phyloP scores from a whole-genome alignment of 2,888 invertebrate species.

The Autographa gamma region DNA sequence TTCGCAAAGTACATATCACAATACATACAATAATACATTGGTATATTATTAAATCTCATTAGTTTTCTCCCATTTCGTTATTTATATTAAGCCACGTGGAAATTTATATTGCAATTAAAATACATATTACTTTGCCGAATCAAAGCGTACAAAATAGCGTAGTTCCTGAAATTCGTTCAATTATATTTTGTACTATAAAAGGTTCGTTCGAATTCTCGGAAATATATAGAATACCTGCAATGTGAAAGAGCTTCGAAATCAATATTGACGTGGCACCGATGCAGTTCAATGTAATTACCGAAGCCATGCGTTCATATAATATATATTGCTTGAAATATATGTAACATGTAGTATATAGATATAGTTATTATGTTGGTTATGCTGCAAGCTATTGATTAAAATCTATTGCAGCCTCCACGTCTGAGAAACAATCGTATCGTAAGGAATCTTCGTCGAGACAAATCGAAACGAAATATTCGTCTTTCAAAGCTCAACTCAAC shows the following conservation, averaged over 20 bases:
- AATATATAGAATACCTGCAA: slow-evolving; percentile 27
- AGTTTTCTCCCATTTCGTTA: not conserved
- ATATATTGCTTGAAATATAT: not conserved
- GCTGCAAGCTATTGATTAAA: not conserved
- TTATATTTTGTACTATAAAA: not conserved
- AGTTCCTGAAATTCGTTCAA: not conserved
- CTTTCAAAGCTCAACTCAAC: too few species aligned
- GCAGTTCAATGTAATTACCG: slow-evolving; percentile 3
- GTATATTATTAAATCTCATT: not conserved
- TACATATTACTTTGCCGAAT: not conserved
- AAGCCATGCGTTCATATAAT: not conserved
- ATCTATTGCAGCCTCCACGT: not conserved
- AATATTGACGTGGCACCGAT: slow-evolving; percentile 9
- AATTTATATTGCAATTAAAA: not conserved
- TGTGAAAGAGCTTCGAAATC: slow-evolving; percentile 11
- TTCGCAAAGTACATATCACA: not conserved
- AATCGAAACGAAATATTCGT: too few species aligned
- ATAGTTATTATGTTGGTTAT: not conserved
- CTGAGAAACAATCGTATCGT: not conserved
- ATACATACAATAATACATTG: not conserved
- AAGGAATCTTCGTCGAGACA: too few species aligned
- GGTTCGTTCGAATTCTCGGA: slow-evolving; percentile 17
- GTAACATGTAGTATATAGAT: not conserved
- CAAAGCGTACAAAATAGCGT: not conserved
- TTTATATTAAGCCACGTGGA: not conserved